Percentiles rank a stretch among this genome's conserved stretches.
Evolutionary conservation across 2,888 invertebrate species (phyloP).

Genomic region (Tenodera sinensis): DNA sequence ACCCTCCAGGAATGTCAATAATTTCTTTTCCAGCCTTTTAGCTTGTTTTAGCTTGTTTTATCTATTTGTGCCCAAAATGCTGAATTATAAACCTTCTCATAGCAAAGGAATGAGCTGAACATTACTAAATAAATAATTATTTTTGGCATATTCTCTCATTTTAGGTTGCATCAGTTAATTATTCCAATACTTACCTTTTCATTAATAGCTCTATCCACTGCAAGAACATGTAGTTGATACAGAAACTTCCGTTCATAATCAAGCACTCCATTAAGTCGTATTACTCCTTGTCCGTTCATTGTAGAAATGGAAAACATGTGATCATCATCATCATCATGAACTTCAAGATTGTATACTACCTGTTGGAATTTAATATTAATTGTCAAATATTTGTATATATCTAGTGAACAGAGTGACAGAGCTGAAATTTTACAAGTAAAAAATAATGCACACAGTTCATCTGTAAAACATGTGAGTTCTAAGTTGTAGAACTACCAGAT

Average conservation of each 20-base stretch:
- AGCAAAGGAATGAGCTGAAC: not conserved
- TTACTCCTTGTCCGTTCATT: conserved; percentile 78
- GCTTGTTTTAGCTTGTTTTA: too few species aligned
- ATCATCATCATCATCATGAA: conserved; percentile 74
- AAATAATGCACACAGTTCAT: too few species aligned
- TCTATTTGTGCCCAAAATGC: too few species aligned
- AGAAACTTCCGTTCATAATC: conserved; percentile 86
- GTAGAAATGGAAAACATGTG: conserved; percentile 77
- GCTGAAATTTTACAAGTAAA: too few species aligned
- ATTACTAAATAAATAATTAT: not conserved
- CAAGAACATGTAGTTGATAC: conserved; percentile 78
- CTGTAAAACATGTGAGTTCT: too few species aligned
- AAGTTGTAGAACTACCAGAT: too few species aligned
- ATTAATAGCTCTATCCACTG: conserved; percentile 74
- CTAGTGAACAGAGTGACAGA: too few species aligned
- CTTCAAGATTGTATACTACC: conserved; percentile 83
- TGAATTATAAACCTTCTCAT: too few species aligned
- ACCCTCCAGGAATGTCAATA: too few species aligned
- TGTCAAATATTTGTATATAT: not conserved
- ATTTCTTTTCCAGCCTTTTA: too few species aligned
- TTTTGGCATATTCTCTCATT: not conserved
- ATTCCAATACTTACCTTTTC: conserved; percentile 20
- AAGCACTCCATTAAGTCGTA: conserved; percentile 68
- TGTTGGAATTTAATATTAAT: conserved; percentile 34
- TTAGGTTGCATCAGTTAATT: not conserved